Percentiles rank a stretch among this genome's conserved stretches.
Evolutionary conservation across 2,113 vertebrate species (phyloP).

Genomic region (Gambusia holbrooki): DNA sequence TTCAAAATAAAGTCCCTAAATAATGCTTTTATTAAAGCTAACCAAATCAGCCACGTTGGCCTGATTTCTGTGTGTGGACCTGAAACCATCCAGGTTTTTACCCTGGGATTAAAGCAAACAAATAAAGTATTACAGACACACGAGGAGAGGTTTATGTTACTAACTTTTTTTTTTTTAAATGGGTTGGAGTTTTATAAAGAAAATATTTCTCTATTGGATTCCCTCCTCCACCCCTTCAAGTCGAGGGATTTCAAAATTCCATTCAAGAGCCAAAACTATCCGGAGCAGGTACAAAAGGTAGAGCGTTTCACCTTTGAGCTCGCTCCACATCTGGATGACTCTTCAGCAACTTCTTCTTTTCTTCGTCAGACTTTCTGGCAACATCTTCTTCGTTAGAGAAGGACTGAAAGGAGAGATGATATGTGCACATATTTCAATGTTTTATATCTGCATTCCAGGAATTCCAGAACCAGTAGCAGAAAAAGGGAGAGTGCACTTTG

Average conservation of each 20-base stretch:
- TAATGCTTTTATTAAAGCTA: not conserved
- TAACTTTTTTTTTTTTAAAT: no score
- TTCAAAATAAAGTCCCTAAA: not conserved
- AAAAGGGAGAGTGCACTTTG: fast-evolving
- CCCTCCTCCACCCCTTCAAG: not conserved
- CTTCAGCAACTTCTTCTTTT: slow-evolving; percentile 46
- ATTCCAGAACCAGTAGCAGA: not conserved
- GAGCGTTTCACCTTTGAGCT: slow-evolving; percentile 42
- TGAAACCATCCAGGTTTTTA: not conserved
- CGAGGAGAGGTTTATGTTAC: no score
- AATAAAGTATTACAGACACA: no score
- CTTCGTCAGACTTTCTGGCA: not conserved
- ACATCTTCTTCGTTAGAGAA: slow-evolving; percentile 4
- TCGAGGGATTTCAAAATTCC: not conserved
- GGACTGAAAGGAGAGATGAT: not conserved
- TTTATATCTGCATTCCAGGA: not conserved
- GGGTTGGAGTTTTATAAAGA: no score
- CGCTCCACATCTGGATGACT: slow-evolving; percentile 50
- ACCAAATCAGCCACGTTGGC: not conserved
- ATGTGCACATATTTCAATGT: not conserved
- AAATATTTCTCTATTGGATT: not conserved
- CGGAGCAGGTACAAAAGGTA: not conserved
- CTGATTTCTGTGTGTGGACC: not conserved
- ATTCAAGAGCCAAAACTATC: not conserved
- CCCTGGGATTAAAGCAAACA: no score